A percentile compares a stretch with the other conserved stretches of the same genome.
Conservation (phyloP, 2,113 vertebrate species). For the Brachypteracias leptosomus region DNA sequence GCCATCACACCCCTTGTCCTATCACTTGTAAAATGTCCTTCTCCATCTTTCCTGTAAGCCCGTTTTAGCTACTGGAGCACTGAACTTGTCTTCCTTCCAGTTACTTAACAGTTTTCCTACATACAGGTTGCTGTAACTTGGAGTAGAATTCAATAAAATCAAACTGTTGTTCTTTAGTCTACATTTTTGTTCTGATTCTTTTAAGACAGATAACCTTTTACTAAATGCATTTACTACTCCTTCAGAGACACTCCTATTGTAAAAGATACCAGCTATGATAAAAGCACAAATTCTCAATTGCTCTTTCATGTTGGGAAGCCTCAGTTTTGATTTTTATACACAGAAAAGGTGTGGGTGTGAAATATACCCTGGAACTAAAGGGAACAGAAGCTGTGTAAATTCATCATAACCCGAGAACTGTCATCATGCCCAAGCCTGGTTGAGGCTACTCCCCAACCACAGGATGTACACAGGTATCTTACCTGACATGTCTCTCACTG, state of each 20-base stretch:
- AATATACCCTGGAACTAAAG: background rate
- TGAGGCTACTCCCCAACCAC: background rate
- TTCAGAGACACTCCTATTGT: background rate
- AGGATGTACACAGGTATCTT: background rate
- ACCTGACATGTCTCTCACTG: conserved; percentile 78
- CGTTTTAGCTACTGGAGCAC: background rate
- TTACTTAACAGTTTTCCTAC: background rate
- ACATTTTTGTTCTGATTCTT: background rate
- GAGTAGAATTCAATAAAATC: background rate
- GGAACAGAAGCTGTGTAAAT: background rate
- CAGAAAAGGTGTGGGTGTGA: background rate
- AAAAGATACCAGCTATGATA: background rate
- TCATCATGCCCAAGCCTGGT: background rate
- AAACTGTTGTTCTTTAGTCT: background rate
- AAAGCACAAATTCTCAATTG: background rate
- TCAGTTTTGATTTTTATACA: background rate
- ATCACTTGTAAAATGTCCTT: background rate
- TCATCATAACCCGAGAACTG: background rate
- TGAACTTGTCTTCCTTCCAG: background rate
- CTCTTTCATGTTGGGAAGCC: background rate
- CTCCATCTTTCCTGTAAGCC: background rate
- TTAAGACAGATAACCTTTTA: background rate
- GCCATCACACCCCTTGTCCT: background rate
- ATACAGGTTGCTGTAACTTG: background rate
- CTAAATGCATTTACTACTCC: background rate